A percentile compares a stretch with the other conserved stretches of the same genome.
phyloP scores from a whole-genome alignment of 2,113 vertebrate genomes.

The Pteronura brasiliensis region DNA sequence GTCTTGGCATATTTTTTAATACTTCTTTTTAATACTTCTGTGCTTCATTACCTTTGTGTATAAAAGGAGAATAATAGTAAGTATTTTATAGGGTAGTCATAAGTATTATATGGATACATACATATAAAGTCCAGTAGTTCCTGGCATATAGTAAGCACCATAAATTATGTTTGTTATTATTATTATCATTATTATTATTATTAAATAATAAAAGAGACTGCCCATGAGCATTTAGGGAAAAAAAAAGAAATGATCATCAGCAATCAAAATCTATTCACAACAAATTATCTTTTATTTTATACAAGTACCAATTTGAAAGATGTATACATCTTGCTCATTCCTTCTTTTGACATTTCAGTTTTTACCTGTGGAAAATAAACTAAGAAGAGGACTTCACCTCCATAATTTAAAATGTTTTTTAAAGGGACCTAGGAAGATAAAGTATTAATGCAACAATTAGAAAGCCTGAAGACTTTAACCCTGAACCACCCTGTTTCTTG shows the following conservation, averaged over 20 bases:
- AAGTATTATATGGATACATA: neutral
- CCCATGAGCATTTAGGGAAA: neutral
- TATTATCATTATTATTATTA: neutral
- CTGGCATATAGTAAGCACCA: neutral
- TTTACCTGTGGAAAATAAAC: neutral
- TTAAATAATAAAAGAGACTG: neutral
- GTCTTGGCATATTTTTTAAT: neutral
- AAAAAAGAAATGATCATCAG: neutral
- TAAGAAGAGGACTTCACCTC: neutral
- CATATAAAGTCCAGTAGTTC: neutral
- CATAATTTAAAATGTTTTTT: neutral
- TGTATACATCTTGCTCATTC: neutral
- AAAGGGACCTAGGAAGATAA: neutral
- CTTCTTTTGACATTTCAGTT: constrained; percentile 1
- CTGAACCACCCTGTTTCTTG: neutral
- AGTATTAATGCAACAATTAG: constrained; percentile 1
- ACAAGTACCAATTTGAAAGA: neutral
- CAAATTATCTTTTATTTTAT: neutral
- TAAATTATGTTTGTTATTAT: neutral
- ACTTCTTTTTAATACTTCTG: neutral
- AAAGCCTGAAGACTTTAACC: neutral
- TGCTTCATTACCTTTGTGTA: neutral
- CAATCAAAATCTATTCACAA: neutral
- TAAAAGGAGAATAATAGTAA: neutral
- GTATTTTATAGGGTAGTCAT: neutral